Percentiles rank a stretch among this genome's conserved stretches.
Evolutionary conservation across 1,140 invertebrate genomes (phyloP).

Genomic region (Anagrus nilaparvatae): DNA sequence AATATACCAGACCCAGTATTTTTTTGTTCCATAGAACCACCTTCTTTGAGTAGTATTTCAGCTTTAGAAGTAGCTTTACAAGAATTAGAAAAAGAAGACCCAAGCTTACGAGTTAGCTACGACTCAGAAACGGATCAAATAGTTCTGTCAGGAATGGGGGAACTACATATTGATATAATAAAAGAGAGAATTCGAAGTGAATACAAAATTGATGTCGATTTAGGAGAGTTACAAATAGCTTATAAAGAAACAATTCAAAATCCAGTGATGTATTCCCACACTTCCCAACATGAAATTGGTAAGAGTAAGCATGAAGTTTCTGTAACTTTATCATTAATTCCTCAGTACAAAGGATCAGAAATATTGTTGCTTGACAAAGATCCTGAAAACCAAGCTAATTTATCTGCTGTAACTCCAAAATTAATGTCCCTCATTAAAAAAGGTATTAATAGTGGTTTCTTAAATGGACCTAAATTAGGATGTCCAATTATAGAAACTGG

Average conservation of each 20-base stretch:
- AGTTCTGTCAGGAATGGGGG: slow-evolving; percentile 86
- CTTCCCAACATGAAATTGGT: slow-evolving; percentile 57
- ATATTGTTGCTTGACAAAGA: slow-evolving; percentile 50
- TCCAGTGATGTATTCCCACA: slow-evolving; percentile 42
- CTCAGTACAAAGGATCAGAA: slow-evolving; percentile 30
- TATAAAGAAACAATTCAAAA: slow-evolving; percentile 71
- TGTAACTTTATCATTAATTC: slow-evolving; percentile 49
- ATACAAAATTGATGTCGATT: slow-evolving; percentile 83
- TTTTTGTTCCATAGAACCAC: slow-evolving; percentile 92
- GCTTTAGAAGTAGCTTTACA: slow-evolving; percentile 75
- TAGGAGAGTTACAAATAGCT: slow-evolving; percentile 91
- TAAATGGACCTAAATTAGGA: slow-evolving; percentile 60
- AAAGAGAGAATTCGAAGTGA: slow-evolving; percentile 77
- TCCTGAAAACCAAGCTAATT: slow-evolving; percentile 52
- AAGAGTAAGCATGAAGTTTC: slow-evolving; percentile 45
- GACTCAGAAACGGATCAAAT: slow-evolving; percentile 78
- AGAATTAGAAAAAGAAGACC: slow-evolving; percentile 85
- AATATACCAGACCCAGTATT: slow-evolving; percentile 88
- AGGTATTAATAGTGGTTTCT: slow-evolving; percentile 53
- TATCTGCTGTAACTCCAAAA: slow-evolving; percentile 49
- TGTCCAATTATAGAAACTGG: slow-evolving; percentile 63
- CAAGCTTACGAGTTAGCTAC: slow-evolving; percentile 69
- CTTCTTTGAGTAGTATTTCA: slow-evolving; percentile 63
- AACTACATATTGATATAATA: slow-evolving; percentile 92
- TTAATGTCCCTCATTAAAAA: slow-evolving; percentile 49